Evolutionary conservation across 2,888 invertebrate genomes (phyloP).

Genomic region (Ichneumon xanthorius): DNA sequence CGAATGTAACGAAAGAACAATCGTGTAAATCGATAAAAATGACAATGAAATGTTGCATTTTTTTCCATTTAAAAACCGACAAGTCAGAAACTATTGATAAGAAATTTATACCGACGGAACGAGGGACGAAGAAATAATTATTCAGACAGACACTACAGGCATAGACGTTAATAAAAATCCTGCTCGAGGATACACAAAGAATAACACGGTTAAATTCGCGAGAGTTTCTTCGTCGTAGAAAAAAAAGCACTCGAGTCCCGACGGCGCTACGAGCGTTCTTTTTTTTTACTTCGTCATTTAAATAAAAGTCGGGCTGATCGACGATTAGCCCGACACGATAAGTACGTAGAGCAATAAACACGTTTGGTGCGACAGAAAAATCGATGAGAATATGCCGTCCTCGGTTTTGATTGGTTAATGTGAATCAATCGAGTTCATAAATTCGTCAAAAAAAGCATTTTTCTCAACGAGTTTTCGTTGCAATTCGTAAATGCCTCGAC

Average conservation of each 20-base stretch:
- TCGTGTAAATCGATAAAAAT: conserved; percentile 27
- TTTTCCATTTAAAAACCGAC: conserved; percentile 22
- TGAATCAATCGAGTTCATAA: conserved; percentile 6
- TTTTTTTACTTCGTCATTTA: conserved; percentile 38
- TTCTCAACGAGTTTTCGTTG: conserved; percentile 12
- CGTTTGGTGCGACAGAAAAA: conserved; percentile 44
- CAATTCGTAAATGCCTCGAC: conserved; percentile 16
- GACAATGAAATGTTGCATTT: conserved; percentile 13
- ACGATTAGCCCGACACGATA: conserved; percentile 44
- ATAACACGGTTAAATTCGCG: conserved; percentile 37
- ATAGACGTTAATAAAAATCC: conserved; percentile 55
- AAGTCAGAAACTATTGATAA: conserved; percentile 34
- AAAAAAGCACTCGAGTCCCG: conserved; percentile 7
- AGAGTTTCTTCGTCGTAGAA: conserved; percentile 17
- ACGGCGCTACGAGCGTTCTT: background rate
- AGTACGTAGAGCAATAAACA: conserved; percentile 62
- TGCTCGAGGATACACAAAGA: conserved; percentile 51
- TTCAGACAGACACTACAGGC: conserved; percentile 51
- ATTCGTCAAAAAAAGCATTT: background rate
- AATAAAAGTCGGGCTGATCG: conserved; percentile 53
- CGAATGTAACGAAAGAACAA: conserved; percentile 29
- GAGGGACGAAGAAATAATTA: conserved; percentile 51
- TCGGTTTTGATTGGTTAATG: background rate
- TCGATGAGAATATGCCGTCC: conserved; percentile 36
- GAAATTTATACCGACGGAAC: conserved; percentile 38